These are phyloP conservation scores for Xyrauchen texanus DNA, from an alignment of 2,113 vertebrate species.

Conservation along the genomic window DNA sequence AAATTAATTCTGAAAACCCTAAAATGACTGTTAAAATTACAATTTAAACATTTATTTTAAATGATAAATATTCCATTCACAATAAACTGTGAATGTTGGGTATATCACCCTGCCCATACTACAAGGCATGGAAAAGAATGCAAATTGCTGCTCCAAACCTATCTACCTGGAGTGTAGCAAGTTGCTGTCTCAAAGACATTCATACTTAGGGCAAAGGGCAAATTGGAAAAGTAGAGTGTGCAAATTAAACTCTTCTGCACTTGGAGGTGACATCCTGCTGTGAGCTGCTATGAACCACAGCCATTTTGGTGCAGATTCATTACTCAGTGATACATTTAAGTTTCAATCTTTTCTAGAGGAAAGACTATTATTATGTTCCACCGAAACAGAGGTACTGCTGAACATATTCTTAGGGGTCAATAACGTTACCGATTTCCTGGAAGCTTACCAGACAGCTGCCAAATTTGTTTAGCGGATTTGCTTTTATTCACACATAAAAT, in stretches of 20 bases:
- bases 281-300: constrained; percentile 23
- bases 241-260: constrained; percentile 21
- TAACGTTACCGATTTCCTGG: neutral
- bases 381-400: neutral
- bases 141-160: neutral
- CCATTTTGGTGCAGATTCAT: constrained; percentile 21
- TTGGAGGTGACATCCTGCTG: constrained; percentile 21
- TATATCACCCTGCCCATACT: neutral
- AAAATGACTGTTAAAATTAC: too few species aligned
- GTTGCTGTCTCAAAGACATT: constrained; percentile 10
- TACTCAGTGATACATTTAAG: constrained; percentile 27
- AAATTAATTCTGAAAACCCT: too few species aligned
- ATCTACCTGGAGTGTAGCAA: neutral
- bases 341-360: constrained; percentile 9
- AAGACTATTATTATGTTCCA: constrained; percentile 14
- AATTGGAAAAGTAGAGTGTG: constrained; percentile 26
- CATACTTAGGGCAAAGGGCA: constrained; percentile 18
- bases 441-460: neutral
- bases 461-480: constrained; percentile 12
- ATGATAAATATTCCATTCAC: too few species aligned
- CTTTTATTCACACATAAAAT: constrained; percentile 5
- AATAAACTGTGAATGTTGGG: too few species aligned
- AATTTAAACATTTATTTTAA: too few species aligned
- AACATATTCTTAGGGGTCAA: constrained; percentile 20
- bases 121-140: neutral